phyloP scores from a whole-genome alignment of 2,797 vertebrate species.

The Telmatherina bonti region DNA sequence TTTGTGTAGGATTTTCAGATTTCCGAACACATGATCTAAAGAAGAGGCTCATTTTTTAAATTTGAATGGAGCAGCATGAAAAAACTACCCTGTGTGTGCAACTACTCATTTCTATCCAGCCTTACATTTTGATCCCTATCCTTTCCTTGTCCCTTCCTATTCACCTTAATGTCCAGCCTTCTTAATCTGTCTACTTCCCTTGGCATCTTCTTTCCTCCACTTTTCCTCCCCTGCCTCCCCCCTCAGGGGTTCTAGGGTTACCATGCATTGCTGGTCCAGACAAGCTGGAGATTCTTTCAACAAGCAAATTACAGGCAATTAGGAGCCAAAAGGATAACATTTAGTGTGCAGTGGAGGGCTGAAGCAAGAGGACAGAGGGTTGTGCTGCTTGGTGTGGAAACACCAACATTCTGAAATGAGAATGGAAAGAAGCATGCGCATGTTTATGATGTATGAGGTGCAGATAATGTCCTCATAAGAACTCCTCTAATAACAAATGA shows the following conservation, averaged over 20 bases:
- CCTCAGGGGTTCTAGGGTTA: slow-evolving; percentile 80
- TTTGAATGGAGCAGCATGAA: not conserved
- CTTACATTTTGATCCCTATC: slow-evolving; percentile 26
- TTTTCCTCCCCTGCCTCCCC: slow-evolving; percentile 61
- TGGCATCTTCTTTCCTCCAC: slow-evolving; percentile 57
- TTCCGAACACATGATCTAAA: not conserved
- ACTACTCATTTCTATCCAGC: slow-evolving; percentile 13
- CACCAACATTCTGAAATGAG: slow-evolving; percentile 61
- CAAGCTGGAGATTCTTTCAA: slow-evolving; percentile 78
- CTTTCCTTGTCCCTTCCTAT: slow-evolving; percentile 46
- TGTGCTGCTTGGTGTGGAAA: slow-evolving; percentile 48
- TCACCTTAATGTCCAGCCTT: slow-evolving; percentile 66
- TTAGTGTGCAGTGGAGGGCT: slow-evolving; percentile 75
- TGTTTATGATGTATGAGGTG: slow-evolving; percentile 53
- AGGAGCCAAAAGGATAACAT: slow-evolving; percentile 82
- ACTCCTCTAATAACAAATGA: slow-evolving; percentile 60
- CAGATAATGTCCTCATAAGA: slow-evolving; percentile 73
- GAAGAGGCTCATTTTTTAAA: not conserved
- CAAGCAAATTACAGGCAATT: slow-evolving; percentile 84
- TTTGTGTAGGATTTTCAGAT: not conserved
- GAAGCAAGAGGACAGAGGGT: slow-evolving; percentile 73
- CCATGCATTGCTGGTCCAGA: slow-evolving; percentile 75
- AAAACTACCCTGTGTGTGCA: slow-evolving; percentile 14
- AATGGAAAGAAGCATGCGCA: slow-evolving; percentile 19
- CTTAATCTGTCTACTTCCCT: slow-evolving; percentile 68